Conservation (phyloP, 2,888 invertebrate genomes). For the Agriotes lineatus region DNA sequence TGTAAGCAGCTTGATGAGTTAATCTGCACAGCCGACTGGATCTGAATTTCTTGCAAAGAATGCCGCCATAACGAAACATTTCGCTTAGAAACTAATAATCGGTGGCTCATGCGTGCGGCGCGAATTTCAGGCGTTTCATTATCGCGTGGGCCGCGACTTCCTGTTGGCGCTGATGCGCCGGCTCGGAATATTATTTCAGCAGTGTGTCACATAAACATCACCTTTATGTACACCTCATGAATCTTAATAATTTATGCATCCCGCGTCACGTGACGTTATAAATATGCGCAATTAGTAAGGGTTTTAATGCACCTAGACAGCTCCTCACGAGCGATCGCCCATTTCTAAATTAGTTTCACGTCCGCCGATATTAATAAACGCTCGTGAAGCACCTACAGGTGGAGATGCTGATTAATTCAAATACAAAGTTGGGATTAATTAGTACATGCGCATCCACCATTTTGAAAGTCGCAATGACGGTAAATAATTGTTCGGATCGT, state of each 20-base stretch:
- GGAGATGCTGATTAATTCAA: constrained; percentile 28
- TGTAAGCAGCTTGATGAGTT: too few species aligned
- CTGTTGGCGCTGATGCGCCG: neutral
- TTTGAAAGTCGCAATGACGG: neutral
- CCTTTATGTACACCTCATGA: constrained; percentile 12
- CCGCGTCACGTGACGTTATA: constrained; percentile 15
- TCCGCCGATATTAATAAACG: constrained; percentile 23
- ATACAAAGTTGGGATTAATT: constrained; percentile 22
- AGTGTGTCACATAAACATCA: constrained; percentile 22
- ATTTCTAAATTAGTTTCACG: constrained; percentile 28
- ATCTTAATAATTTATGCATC: constrained; percentile 25
- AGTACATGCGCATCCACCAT: constrained; percentile 11
- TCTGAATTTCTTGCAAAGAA: too few species aligned
- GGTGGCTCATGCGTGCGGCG: neutral
- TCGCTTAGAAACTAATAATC: neutral
- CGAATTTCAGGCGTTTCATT: neutral
- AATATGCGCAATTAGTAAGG: constrained; percentile 27
- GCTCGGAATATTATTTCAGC: constrained; percentile 8
- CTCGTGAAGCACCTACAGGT: constrained; percentile 8
- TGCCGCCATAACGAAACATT: too few species aligned
- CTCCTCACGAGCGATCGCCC: constrained; percentile 12
- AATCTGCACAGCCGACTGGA: too few species aligned
- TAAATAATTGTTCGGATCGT: neutral
- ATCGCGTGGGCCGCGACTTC: neutral
- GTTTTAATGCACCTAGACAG: constrained; percentile 14